phyloP scores from a whole-genome alignment of 1,140 invertebrate species.

The Oedothorax gibbosus region DNA sequence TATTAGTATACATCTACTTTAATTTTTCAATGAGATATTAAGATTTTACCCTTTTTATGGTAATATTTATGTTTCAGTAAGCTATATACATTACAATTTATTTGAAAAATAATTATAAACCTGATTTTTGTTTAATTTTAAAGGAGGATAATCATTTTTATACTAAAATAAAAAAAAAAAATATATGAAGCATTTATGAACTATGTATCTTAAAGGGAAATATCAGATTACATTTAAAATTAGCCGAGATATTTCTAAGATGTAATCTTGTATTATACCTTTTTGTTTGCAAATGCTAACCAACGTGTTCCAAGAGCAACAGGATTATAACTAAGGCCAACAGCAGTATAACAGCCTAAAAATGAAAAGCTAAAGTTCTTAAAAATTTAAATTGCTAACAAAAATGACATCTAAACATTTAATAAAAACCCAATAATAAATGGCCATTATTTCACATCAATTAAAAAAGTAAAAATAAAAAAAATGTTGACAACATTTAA shows the following conservation, averaged over 20 bases:
- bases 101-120: too few species aligned
- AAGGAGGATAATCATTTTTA: too few species aligned
- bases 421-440: background rate
- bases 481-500: too few species aligned
- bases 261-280: conserved; percentile 67
- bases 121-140: too few species aligned
- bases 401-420: background rate
- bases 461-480: background rate
- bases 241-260: background rate
- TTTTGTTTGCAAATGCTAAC: conserved; percentile 83
- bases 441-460: background rate
- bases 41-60: too few species aligned
- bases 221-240: conserved; percentile 3
- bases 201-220: background rate
- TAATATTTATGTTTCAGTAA: too few species aligned
- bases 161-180: too few species aligned
- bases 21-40: too few species aligned
- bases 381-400: background rate
- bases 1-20: too few species aligned
- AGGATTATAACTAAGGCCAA: conserved; percentile 87
- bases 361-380: background rate
- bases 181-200: background rate
- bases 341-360: conserved; percentile 82
- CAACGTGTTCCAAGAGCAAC: conserved; percentile 82
- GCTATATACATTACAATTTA: too few species aligned